Conservation (phyloP, 2,888 invertebrate species). For the Caenorhabditis macrosperma region DNA sequence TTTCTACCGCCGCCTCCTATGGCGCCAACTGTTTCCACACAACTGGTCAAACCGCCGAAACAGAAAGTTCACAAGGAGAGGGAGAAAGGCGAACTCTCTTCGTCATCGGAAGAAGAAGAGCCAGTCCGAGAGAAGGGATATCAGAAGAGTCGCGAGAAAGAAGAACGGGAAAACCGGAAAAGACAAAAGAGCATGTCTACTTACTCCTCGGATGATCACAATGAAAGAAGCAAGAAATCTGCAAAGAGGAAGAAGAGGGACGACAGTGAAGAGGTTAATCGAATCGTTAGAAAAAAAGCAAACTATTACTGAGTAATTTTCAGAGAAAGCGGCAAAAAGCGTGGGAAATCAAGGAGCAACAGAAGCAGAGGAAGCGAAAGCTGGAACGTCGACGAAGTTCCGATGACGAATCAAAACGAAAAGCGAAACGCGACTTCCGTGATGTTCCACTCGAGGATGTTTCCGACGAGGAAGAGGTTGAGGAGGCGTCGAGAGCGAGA, state of each 20-base stretch:
- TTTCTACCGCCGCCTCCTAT: conserved; percentile 1
- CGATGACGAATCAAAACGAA: conserved; percentile 27
- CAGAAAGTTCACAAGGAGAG: conserved; percentile 10
- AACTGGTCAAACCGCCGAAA: neutral
- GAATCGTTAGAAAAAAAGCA: neutral
- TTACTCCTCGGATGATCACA: conserved; percentile 45
- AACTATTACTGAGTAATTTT: neutral
- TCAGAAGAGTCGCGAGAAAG: neutral
- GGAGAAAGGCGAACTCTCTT: conserved; percentile 30
- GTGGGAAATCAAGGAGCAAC: conserved; percentile 4
- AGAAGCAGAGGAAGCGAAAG: conserved; percentile 34
- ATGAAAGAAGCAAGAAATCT: neutral
- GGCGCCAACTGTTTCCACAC: neutral
- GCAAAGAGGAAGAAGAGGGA: conserved; percentile 14
- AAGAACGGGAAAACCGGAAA: conserved; percentile 31
- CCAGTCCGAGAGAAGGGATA: neutral
- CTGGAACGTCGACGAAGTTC: conserved; percentile 14
- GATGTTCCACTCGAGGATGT: conserved; percentile 41
- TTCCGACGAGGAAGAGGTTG: conserved; percentile 37
- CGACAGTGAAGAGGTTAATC: conserved; percentile 25
- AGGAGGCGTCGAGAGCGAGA: conserved; percentile 4
- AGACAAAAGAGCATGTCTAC: conserved; percentile 24
- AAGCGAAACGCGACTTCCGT: conserved; percentile 30
- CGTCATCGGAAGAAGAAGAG: conserved; percentile 35
- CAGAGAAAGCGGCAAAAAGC: neutral